A percentile compares a stretch with the other conserved stretches of the same genome.
phyloP scores from a whole-genome alignment of 2,888 invertebrate genomes.

The Scaptomyza parva region DNA sequence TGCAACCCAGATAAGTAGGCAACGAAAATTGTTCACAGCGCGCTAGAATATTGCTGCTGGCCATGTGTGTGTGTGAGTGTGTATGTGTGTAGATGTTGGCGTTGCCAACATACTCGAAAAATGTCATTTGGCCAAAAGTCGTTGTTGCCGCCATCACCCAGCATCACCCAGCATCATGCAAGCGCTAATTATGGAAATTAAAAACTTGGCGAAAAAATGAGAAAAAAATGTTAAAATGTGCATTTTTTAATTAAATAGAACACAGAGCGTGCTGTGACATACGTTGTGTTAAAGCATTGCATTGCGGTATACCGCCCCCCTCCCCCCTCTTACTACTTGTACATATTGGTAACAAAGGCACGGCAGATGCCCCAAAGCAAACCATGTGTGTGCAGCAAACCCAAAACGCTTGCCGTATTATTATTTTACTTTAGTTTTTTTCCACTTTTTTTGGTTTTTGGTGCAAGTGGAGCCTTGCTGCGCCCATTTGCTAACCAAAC shows the following conservation, averaged over 20 bases:
- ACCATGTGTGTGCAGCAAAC: slow-evolving; percentile 66
- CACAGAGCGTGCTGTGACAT: slow-evolving; percentile 44
- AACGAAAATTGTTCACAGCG: slow-evolving; percentile 52
- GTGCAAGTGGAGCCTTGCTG: slow-evolving; percentile 23
- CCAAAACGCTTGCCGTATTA: slow-evolving; percentile 57
- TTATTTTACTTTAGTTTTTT: slow-evolving; percentile 12
- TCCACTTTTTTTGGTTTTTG: background rate
- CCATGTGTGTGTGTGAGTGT: slow-evolving; percentile 15
- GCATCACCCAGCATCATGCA: slow-evolving; percentile 28
- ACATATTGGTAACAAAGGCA: slow-evolving; percentile 56
- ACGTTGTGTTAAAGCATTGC: slow-evolving; percentile 32
- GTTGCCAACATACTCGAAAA: slow-evolving; percentile 45
- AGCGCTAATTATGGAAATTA: slow-evolving; percentile 79
- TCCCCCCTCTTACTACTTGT: background rate
- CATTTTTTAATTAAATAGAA: slow-evolving; percentile 79
- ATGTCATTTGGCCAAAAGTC: slow-evolving; percentile 50
- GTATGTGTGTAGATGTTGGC: slow-evolving; percentile 21
- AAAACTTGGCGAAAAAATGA: slow-evolving; percentile 77
- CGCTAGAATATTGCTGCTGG: slow-evolving; percentile 22
- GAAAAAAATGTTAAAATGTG: slow-evolving; percentile 73
- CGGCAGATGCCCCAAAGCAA: slow-evolving; percentile 55
- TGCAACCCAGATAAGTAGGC: slow-evolving; percentile 76
- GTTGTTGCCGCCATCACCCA: slow-evolving; percentile 19
- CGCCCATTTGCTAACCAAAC: slow-evolving; percentile 44
- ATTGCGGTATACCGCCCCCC: background rate